Evolutionary conservation across 2,113 vertebrate genomes (phyloP).

Genomic region (Chloropsis hardwickii): DNA sequence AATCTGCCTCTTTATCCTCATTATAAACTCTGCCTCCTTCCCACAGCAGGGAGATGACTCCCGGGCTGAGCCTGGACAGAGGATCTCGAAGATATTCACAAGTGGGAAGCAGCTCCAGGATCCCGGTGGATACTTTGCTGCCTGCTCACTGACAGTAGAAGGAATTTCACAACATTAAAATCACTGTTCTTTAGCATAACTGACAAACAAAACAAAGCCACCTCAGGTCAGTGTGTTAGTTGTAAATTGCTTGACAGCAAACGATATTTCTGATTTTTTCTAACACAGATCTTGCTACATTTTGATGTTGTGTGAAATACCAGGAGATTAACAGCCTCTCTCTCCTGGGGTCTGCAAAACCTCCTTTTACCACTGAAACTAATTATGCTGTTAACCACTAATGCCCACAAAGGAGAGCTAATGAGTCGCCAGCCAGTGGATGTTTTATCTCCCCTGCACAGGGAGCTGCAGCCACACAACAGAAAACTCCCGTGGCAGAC

Average conservation of each 20-base stretch:
- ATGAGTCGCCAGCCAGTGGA: slow-evolving; percentile 11
- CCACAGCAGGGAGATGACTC: not conserved
- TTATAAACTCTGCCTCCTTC: not conserved
- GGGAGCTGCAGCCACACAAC: not conserved
- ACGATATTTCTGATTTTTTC: not conserved
- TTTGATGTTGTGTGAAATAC: not conserved
- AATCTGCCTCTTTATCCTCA: not conserved
- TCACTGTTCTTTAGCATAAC: not conserved
- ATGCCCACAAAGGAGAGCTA: slow-evolving; percentile 23
- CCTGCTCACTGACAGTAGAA: not conserved
- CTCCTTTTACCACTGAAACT: slow-evolving; percentile 57
- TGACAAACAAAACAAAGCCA: not conserved
- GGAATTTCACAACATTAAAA: not conserved
- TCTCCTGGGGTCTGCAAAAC: not conserved
- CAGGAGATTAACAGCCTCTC: slow-evolving; percentile 25
- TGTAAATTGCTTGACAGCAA: not conserved
- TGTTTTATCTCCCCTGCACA: not conserved
- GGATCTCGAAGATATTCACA: not conserved
- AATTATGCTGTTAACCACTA: slow-evolving; percentile 58
- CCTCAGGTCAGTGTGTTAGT: not conserved
- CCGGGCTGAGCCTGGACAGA: not conserved
- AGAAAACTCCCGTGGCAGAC: not conserved
- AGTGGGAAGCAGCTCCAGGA: rapidly evolving
- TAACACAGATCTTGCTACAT: not conserved
- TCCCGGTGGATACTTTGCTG: not conserved